Conservation (phyloP, 2,888 invertebrate genomes). For the Antitype chi region DNA sequence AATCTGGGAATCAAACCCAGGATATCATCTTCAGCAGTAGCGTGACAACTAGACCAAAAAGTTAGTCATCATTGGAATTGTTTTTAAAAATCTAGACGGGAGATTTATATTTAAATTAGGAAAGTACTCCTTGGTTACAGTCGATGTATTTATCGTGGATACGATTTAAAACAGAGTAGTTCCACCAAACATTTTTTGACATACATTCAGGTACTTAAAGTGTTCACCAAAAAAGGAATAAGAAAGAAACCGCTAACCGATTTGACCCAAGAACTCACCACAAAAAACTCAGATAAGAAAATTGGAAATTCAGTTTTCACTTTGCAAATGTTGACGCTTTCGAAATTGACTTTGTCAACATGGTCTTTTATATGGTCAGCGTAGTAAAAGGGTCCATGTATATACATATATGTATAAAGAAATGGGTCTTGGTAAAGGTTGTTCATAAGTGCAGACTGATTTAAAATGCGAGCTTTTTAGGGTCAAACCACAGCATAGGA, state of each 20-base stretch:
- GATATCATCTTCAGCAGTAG: too few species aligned
- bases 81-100: too few species aligned
- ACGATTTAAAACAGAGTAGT: too few species aligned
- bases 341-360: slow-evolving; percentile 33
- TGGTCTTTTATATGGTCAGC: slow-evolving; percentile 3
- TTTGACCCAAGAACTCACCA: background rate
- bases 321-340: slow-evolving; percentile 40
- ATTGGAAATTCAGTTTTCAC: slow-evolving; percentile 41
- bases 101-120: too few species aligned
- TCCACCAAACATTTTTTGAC: background rate
- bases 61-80: too few species aligned
- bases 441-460: slow-evolving; percentile 33
- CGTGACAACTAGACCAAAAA: too few species aligned
- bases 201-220: background rate
- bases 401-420: slow-evolving; percentile 29
- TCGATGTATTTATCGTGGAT: too few species aligned
- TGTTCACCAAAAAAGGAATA: slow-evolving; percentile 1
- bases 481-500: slow-evolving; percentile 45
- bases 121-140: too few species aligned
- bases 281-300: slow-evolving; percentile 41
- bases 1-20: too few species aligned
- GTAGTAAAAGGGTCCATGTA: slow-evolving; percentile 21
- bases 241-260: background rate
- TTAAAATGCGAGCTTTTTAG: slow-evolving; percentile 51
- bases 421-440: slow-evolving; percentile 33